Conservation (phyloP, 2,113 vertebrate species). For the Petaurus breviceps region DNA sequence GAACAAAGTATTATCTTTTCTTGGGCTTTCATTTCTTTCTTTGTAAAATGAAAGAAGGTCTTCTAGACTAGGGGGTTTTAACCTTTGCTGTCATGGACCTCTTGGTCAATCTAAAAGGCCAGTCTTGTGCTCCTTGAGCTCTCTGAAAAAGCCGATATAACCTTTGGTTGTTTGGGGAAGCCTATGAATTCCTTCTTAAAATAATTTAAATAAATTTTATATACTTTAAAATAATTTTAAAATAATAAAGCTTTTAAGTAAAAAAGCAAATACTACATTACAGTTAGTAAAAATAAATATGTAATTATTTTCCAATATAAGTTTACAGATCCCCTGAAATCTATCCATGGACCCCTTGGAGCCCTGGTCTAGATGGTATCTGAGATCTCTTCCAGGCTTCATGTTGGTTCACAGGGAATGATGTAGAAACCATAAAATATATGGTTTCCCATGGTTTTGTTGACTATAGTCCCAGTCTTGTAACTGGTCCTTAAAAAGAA, state of each 20-base stretch:
- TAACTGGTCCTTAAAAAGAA: not conserved
- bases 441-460: constrained; percentile 50
- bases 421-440: constrained; percentile 64
- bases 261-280: not conserved
- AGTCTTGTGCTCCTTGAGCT: no score
- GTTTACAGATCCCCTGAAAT: not conserved
- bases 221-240: not conserved
- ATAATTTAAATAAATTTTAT: not conserved
- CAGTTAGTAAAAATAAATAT: not conserved
- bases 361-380: not conserved
- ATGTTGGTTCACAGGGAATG: constrained; percentile 41
- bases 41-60: no score
- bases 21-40: not conserved
- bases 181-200: not conserved
- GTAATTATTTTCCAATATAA: not conserved
- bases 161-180: not conserved
- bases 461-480: not conserved
- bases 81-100: not conserved
- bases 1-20: not conserved
- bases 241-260: not conserved
- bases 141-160: not conserved
- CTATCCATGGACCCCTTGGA: not conserved
- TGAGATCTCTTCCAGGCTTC: not conserved
- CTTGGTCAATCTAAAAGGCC: not conserved
- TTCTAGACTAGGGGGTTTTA: not conserved